These are phyloP conservation scores for Thripadectes ignobilis DNA, from an alignment of 2,797 vertebrate species.

Conservation along the genomic window DNA sequence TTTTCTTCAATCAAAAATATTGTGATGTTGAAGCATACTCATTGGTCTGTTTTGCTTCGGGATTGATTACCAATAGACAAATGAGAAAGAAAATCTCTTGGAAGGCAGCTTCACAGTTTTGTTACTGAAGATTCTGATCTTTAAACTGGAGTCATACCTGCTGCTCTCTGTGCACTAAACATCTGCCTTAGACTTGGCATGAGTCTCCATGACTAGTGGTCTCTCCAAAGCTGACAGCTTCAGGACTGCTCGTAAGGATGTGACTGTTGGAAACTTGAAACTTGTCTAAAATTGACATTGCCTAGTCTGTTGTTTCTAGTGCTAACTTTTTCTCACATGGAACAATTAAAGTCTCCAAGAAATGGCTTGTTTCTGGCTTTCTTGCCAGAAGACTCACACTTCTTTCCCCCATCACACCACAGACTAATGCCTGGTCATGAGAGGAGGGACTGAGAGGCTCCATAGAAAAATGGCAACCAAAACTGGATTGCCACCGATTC, in stretches of 20 bases:
- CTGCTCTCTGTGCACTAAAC: not conserved
- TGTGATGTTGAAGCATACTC: not conserved
- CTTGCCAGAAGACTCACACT: not conserved
- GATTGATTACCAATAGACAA: not conserved
- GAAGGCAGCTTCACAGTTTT: not conserved
- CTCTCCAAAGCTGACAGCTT: not conserved
- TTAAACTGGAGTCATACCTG: not conserved
- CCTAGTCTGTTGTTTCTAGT: not conserved
- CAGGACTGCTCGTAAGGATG: not conserved
- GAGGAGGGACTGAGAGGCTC: not conserved
- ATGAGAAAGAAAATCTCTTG: not conserved
- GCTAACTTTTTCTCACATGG: not conserved
- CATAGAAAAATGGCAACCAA: not conserved
- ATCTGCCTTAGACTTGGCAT: not conserved
- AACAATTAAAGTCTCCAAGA: not conserved
- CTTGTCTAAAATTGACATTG: not conserved
- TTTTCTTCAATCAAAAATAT: not conserved
- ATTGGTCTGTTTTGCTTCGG: not conserved
- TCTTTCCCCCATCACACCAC: not conserved
- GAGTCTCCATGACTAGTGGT: not conserved
- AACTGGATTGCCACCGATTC: not conserved
- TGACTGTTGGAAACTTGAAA: not conserved
- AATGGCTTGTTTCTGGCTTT: slow-evolving; percentile 7
- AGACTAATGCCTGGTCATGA: not conserved
- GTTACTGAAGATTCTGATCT: not conserved